Base-by-base conservation (phyloP, 1,140 invertebrate genomes). In the Bacillus rossius region DNA sequence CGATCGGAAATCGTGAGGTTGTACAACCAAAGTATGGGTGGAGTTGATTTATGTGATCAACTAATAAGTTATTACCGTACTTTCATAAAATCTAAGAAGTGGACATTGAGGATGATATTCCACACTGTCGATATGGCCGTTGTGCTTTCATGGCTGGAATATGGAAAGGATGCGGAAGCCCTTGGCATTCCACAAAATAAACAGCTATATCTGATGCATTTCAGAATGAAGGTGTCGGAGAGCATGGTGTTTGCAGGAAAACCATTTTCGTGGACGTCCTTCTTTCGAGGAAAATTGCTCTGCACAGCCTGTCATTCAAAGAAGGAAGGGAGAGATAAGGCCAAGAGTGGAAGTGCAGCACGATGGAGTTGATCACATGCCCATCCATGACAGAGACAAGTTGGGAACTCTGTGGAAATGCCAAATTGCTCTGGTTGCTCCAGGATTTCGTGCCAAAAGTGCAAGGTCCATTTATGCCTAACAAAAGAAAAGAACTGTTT, bases 31-130 rank as follows among this genome's bases (percentile, higher is more conserved):
- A 34, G 29, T 34, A 74, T 73, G 69, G 72, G 72, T 42, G 72
- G 70, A 51, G 73, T 75, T 8, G 71, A 74, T 61, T 63, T 67
- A 19, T 52, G 69, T 54, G 71, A 74, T 64, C 61, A 62, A 50
- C 54, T 65, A 13, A 55, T 69, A 22, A 51, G 50, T 40, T 38
- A 57, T 14, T 69, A 71, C 51, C 16, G 64, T 22, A 68, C 60
- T 16, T 67, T 63, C 54, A 61, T 68, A 26, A 61, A 58, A 60
- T 69, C 65, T 10, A 61, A 57, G 64, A 71, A 72, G 67, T 71
- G 67, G 66, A 71, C 66, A 50, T 20, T 71, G 34, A 55, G 64
- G 38, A 62, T 70, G 58, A 61, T 71, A 41, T 60, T 59, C 47
- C 69, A 71, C 66, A 61, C 51, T 23, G 52, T 70, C 10, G 66